Evolutionary conservation across 2,113 vertebrate species (phyloP).

Genomic region (Neomonachus schauinslandi): DNA sequence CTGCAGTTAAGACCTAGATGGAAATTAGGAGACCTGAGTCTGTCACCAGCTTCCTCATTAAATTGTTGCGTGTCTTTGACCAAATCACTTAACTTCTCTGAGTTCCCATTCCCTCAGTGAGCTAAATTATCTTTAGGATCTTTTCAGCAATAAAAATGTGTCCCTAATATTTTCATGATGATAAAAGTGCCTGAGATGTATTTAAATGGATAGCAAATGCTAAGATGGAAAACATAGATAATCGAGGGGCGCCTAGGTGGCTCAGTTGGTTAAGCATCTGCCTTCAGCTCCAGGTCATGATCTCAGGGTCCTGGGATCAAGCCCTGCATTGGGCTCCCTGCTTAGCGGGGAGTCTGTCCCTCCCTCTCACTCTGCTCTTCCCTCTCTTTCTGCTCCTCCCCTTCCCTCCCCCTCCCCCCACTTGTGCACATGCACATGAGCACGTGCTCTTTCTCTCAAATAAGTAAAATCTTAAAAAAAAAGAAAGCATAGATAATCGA

Average conservation of each 20-base stretch:
- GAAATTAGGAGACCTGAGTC: neutral
- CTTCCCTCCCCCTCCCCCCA: too few relatives aligned
- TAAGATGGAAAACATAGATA: neutral
- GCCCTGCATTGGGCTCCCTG: too few relatives aligned
- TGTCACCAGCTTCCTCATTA: neutral
- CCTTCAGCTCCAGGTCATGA: neutral
- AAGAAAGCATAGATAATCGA: too few relatives aligned
- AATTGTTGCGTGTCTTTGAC: neutral
- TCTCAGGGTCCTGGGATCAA: neutral
- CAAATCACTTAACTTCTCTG: slow-evolving; percentile 1
- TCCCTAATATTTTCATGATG: neutral
- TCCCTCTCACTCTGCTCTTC: neutral
- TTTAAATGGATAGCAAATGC: neutral
- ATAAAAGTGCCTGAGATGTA: neutral
- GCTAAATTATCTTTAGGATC: neutral
- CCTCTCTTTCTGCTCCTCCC: too few relatives aligned
- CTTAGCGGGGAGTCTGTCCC: neutral
- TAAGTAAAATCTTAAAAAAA: neutral
- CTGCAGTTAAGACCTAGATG: neutral
- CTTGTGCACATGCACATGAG: neutral
- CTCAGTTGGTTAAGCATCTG: neutral
- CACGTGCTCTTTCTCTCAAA: neutral
- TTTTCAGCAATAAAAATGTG: neutral
- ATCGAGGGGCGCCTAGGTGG: neutral
- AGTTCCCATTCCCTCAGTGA: neutral